phyloP scores from a whole-genome alignment of 2,888 invertebrate species.

The Gerris lacustris region DNA sequence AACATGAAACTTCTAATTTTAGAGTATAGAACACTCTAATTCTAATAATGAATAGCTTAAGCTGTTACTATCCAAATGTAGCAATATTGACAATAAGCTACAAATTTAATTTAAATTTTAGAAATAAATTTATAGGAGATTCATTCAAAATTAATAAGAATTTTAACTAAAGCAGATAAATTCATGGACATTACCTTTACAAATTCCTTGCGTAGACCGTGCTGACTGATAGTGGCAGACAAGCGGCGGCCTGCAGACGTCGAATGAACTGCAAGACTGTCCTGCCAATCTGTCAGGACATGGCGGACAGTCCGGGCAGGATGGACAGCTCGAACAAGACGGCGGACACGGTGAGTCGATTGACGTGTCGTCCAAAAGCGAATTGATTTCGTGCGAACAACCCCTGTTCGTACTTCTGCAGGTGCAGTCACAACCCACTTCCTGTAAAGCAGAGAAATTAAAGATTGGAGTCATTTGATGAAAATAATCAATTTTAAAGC shows the following conservation, averaged over 20 bases:
- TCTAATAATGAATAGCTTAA: too few species aligned
- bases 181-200: background rate
- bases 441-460: background rate
- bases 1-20: too few species aligned
- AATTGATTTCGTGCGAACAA: background rate
- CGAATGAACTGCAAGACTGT: background rate
- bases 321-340: background rate
- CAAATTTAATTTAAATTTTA: too few species aligned
- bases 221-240: constrained; percentile 1
- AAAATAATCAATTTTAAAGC: too few species aligned
- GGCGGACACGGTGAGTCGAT: background rate
- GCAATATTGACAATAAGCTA: too few species aligned
- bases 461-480: too few species aligned
- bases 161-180: too few species aligned
- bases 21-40: too few species aligned
- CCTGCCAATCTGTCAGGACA: background rate
- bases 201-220: background rate
- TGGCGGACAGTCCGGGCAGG: background rate
- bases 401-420: background rate
- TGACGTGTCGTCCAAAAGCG: background rate
- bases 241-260: background rate
- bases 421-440: background rate
- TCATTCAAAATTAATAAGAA: too few species aligned
- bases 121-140: too few species aligned
- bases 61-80: too few species aligned